Percentiles rank a stretch among this genome's conserved stretches.
These are phyloP conservation scores for Lasioglossum figueresi DNA, from an alignment of 2,888 invertebrate genomes.

Conservation along the genomic window DNA sequence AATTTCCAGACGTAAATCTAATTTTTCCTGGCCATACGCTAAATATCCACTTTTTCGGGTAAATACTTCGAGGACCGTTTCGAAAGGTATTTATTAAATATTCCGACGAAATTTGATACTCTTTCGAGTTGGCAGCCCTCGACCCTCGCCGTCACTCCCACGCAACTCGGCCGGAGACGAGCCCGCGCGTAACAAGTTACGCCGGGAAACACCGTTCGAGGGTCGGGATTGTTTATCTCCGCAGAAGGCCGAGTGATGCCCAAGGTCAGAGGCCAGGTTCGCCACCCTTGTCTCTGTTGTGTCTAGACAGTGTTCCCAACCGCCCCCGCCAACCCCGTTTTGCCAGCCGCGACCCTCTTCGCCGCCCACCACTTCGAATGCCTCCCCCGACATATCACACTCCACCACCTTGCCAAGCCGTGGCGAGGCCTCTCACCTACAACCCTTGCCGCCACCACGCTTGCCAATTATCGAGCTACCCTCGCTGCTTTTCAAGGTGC, in stretches of 20 bases:
- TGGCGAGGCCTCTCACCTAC: slow-evolving; percentile 24
- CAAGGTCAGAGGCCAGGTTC: slow-evolving; percentile 78
- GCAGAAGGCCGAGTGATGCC: slow-evolving; percentile 78
- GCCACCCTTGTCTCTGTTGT: slow-evolving; percentile 79
- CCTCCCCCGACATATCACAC: slow-evolving; percentile 48
- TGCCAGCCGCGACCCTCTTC: slow-evolving; percentile 60
- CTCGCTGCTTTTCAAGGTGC: slow-evolving; percentile 12
- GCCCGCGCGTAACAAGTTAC: slow-evolving; percentile 5
- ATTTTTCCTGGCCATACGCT: not conserved
- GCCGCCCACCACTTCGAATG: slow-evolving; percentile 49
- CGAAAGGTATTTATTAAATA: not conserved
- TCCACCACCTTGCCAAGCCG: slow-evolving; percentile 48
- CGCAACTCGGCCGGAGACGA: slow-evolving; percentile 6
- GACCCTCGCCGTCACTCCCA: not conserved
- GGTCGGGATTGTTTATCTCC: slow-evolving; percentile 77
- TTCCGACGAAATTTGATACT: not conserved
- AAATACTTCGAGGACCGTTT: not conserved
- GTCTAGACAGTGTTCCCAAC: slow-evolving; percentile 75
- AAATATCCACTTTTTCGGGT: not conserved
- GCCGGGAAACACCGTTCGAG: slow-evolving; percentile 31
- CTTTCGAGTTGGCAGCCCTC: not conserved
- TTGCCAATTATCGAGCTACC: slow-evolving; percentile 66
- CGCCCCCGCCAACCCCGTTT: slow-evolving; percentile 50
- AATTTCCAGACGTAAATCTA: slow-evolving; percentile 2
- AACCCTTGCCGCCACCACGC: slow-evolving; percentile 22